These are phyloP conservation scores for Megaustenia siamemsis DNA, from an alignment of 2,888 invertebrate genomes.

Conservation along the genomic window DNA sequence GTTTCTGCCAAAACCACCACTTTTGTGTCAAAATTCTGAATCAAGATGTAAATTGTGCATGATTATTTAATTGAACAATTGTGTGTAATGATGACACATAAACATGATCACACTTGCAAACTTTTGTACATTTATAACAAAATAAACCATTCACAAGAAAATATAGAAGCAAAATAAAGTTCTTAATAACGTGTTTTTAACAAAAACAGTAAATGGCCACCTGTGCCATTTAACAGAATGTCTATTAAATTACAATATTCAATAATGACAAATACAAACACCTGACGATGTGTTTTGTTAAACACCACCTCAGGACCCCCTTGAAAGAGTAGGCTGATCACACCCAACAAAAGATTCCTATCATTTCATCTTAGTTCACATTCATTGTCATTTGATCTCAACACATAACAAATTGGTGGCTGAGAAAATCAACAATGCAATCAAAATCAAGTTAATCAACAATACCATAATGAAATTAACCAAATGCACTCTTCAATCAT, in stretches of 20 bases:
- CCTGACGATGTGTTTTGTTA: no score
- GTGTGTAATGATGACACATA: not conserved
- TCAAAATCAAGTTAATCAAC: not conserved
- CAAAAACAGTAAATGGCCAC: not conserved
- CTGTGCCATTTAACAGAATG: not conserved
- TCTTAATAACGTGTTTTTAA: no score
- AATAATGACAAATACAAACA: no score
- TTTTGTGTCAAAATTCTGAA: not conserved
- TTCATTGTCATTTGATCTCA: slow-evolving; percentile 3
- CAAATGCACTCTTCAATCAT: not conserved
- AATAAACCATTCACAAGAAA: not conserved
- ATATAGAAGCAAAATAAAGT: no score
- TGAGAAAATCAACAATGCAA: slow-evolving; percentile 15
- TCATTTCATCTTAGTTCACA: not conserved
- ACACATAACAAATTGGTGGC: slow-evolving; percentile 28
- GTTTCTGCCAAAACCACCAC: not conserved
- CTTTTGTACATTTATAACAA: slow-evolving; percentile 4
- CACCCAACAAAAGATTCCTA: no score
- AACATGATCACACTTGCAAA: not conserved
- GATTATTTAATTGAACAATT: not conserved
- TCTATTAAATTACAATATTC: no score
- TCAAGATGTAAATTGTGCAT: not conserved
- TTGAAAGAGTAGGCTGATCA: no score
- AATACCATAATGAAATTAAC: not conserved
- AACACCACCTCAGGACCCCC: no score